Evolutionary conservation across 2,797 vertebrate species (phyloP), one percentile per base, ranked within the genome.

Genomic region (Sarcoramphus papa): DNA sequence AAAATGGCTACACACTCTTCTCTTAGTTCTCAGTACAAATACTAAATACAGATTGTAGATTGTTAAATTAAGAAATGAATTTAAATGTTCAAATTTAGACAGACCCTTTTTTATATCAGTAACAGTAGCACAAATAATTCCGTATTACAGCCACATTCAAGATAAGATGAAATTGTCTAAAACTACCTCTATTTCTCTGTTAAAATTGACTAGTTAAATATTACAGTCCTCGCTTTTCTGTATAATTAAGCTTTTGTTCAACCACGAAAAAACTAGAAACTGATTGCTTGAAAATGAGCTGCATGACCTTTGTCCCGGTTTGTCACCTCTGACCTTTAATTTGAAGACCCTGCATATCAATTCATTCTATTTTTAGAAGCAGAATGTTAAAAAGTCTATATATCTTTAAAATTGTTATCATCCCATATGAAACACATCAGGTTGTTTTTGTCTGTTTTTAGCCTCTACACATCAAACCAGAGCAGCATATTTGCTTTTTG

Each of bases 301-400:
- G 65, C 45, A 65, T 97, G 98, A 98, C 97, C 98, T 98, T 96
- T 98, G 98, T 98, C 97, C 97, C 60, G 80, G 94, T 97, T 97
- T 97, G 93, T 97, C 97, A 98, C 98, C 98, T 98, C 96, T 98
- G 98, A 98, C 98, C 98, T 97, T 98, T 98, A 97, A 98, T 98
- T 98, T 98, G 96, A 98, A 97, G 96, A 98, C 97, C 94, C 91
- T 96, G 95, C 90, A 94, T 97, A 98, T 98, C 96, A 97, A 98
- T 90, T 85, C 43, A 89, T 90, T 97, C 97, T 98, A 98, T 98
- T 98, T 98, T 98, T 98, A 97, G 98, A 94, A 97, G 89, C 92
- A 94, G 90, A 88, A 96, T 92, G 83, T 93, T 94, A 92, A 96
- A 95, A 92, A 95, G 65, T n/a, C 86, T 37, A 24, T 96, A 33